Evolutionary conservation across 2,113 vertebrate genomes (phyloP).

Genomic region (Epinephelus moara): DNA sequence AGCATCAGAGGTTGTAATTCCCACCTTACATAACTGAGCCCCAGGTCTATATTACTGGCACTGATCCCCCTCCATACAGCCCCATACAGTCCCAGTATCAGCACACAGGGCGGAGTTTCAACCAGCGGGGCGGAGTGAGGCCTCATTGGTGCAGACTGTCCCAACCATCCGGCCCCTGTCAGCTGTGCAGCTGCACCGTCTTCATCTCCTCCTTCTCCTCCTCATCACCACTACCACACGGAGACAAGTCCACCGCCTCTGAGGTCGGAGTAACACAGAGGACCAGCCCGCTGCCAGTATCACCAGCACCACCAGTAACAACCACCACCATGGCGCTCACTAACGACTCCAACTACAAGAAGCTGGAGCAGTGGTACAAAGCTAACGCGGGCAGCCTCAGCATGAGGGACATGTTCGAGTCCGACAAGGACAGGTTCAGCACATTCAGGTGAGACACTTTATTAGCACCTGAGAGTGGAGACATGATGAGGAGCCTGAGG

Average conservation of each 20-base stretch:
- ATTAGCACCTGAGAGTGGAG: too few species aligned
- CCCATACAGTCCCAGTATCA: not conserved
- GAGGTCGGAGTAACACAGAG: not conserved
- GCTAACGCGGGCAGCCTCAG: conserved; percentile 82
- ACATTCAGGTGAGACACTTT: conserved; percentile 87
- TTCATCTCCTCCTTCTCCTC: not conserved
- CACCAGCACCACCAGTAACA: not conserved
- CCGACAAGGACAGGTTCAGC: conserved; percentile 87
- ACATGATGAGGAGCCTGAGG: not conserved
- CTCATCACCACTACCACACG: not conserved
- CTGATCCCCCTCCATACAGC: not conserved
- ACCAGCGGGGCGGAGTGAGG: not conserved
- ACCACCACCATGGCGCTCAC: conserved; percentile 87
- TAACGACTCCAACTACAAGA: conserved; percentile 86
- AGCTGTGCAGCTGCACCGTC: not conserved
- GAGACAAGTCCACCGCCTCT: not conserved
- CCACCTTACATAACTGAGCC: too few species aligned
- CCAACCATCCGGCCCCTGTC: not conserved
- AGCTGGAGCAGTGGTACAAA: conserved; percentile 89
- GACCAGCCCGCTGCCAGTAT: not conserved
- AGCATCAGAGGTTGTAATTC: too few species aligned
- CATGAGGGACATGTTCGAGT: conserved; percentile 89
- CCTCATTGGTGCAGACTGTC: conserved; percentile 34
- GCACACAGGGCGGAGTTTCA: not conserved
- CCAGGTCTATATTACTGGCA: not conserved